phyloP scores from a whole-genome alignment of 1,140 invertebrate species.

The Drosophila ficusphila region DNA sequence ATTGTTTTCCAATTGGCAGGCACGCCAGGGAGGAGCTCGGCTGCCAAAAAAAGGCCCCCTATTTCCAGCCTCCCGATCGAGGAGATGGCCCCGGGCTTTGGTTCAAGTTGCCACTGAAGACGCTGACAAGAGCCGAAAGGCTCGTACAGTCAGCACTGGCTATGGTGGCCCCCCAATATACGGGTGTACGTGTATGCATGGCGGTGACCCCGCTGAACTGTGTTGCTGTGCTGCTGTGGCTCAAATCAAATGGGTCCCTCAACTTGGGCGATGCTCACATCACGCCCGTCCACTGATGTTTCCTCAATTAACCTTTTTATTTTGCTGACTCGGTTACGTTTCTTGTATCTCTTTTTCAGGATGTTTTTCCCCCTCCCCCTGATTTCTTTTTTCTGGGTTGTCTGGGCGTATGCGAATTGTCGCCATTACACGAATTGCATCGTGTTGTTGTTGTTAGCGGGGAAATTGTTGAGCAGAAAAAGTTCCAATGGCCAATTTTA shows the following conservation, averaged over 20 bases:
- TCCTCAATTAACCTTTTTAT: slow-evolving; percentile 80
- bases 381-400: slow-evolving; percentile 14
- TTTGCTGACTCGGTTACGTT: slow-evolving; percentile 50
- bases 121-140: slow-evolving; percentile 59
- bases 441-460: slow-evolving; percentile 24
- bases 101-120: slow-evolving; percentile 77
- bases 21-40: slow-evolving; percentile 64
- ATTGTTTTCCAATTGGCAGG: slow-evolving; percentile 78
- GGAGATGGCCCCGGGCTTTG: slow-evolving; percentile 63
- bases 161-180: slow-evolving; percentile 25
- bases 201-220: slow-evolving; percentile 62
- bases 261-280: slow-evolving; percentile 75
- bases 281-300: slow-evolving; percentile 74
- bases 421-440: slow-evolving; percentile 52
- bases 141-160: slow-evolving; percentile 28
- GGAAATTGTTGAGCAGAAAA: slow-evolving; percentile 22
- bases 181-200: neutral
- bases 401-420: slow-evolving; percentile 74
- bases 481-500: slow-evolving; percentile 40
- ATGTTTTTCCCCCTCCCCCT: too few relatives aligned
- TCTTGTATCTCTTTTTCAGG: slow-evolving; percentile 21
- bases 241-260: slow-evolving; percentile 75
- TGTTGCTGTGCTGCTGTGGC: slow-evolving; percentile 65
- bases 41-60: neutral
- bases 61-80: slow-evolving; percentile 42